phyloP scores from a whole-genome alignment of 2,888 invertebrate species.

The Branchellion lobata region DNA sequence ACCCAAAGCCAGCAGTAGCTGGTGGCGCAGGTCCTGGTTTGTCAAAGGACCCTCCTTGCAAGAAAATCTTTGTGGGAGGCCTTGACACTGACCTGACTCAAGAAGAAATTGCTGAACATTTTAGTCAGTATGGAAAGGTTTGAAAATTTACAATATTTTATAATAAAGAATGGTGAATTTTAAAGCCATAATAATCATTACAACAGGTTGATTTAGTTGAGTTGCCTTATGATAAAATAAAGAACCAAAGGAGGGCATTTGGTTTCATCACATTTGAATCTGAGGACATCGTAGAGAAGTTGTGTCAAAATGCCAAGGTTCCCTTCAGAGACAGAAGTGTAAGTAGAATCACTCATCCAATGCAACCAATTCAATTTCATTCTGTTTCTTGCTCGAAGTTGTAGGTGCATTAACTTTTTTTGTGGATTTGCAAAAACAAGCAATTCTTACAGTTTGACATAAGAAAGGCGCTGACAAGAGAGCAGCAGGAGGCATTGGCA shows the following conservation, averaged over 20 bases:
- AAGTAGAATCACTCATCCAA: no score
- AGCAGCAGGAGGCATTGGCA: conserved; percentile 59
- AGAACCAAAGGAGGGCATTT: conserved; percentile 93
- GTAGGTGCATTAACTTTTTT: no score
- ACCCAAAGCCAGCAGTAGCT: conserved; percentile 92
- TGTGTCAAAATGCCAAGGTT: conserved; percentile 78
- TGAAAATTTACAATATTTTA: conserved; percentile 58
- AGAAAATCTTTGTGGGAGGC: conserved; percentile 92
- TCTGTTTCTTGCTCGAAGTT: no score
- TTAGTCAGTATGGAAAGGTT: conserved; percentile 87
- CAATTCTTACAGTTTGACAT: conserved; percentile 74
- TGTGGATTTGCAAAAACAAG: no score
- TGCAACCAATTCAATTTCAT: no score
- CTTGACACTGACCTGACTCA: conserved; percentile 87
- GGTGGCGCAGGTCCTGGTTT: conserved; percentile 67
- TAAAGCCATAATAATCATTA: background rate
- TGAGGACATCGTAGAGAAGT: conserved; percentile 86
- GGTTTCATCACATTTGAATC: conserved; percentile 96
- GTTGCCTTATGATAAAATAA: conserved; percentile 94
- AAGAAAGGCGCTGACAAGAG: conserved; percentile 81
- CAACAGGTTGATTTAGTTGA: conserved; percentile 86
- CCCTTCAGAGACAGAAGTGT: conserved; percentile 83
- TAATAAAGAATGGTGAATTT: background rate
- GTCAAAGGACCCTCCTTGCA: conserved; percentile 51
- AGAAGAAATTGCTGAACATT: conserved; percentile 88